These are phyloP conservation scores for Ophiodon elongatus DNA, from an alignment of 2,113 vertebrate species.

Conservation along the genomic window DNA sequence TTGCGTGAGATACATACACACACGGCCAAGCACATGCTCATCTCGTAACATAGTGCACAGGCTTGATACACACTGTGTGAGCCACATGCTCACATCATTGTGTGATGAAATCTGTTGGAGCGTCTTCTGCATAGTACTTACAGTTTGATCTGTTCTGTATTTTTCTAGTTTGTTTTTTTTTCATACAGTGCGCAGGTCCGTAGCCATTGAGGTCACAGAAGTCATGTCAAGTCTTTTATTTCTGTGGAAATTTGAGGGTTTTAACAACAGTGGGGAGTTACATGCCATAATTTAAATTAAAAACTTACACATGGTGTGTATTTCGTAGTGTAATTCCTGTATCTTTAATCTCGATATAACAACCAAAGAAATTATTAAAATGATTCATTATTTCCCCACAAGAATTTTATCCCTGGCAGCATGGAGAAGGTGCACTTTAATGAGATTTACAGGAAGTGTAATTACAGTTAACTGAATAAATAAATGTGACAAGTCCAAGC, in stretches of 20 bases:
- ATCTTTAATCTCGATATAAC: neutral
- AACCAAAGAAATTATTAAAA: neutral
- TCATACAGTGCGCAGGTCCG: neutral
- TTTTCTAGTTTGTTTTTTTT: neutral
- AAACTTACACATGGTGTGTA: neutral
- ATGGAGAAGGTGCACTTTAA: neutral
- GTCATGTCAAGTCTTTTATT: neutral
- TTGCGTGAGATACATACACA: constrained; percentile 57
- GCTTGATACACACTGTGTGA: constrained; percentile 3
- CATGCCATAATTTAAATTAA: neutral
- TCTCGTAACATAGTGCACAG: constrained; percentile 12
- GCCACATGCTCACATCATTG: neutral
- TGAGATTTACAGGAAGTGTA: neutral
- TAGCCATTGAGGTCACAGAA: too few species aligned
- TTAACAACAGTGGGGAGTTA: neutral
- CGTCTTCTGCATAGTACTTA: neutral
- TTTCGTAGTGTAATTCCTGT: neutral
- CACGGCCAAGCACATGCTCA: constrained; percentile 38
- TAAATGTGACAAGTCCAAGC: neutral
- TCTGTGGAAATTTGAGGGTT: neutral
- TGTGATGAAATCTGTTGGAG: constrained; percentile 32
- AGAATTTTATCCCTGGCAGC: neutral
- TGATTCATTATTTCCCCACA: neutral
- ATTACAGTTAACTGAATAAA: neutral
- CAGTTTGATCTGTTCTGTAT: neutral